Evolutionary conservation across 2,888 invertebrate genomes (phyloP).

Genomic region (Cryptocephalus moraei): DNA sequence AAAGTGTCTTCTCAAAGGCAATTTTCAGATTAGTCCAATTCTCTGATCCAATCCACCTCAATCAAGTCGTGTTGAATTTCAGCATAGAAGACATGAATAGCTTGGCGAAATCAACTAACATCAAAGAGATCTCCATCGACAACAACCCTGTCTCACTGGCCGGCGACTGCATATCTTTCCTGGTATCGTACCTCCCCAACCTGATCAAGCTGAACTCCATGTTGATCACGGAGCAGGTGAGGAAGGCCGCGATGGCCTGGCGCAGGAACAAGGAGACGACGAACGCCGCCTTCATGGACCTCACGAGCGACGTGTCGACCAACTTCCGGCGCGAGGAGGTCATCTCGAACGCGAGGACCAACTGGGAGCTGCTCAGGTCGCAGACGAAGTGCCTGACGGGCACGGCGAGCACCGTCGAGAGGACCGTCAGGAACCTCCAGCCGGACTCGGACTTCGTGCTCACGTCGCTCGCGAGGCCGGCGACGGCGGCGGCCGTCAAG

Average conservation of each 20-base stretch:
- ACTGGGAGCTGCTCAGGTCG: conserved; percentile 71
- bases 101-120: conserved; percentile 63
- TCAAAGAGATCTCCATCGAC: conserved; percentile 78
- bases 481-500: conserved; percentile 8
- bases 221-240: conserved; percentile 64
- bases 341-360: conserved; percentile 77
- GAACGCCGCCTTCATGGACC: conserved; percentile 55
- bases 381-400: conserved; percentile 48
- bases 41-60: too few relatives aligned
- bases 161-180: conserved; percentile 72
- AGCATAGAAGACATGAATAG: conserved; percentile 79
- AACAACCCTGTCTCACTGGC: conserved; percentile 73
- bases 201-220: conserved; percentile 64
- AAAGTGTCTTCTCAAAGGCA: too few relatives aligned
- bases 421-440: conserved; percentile 28
- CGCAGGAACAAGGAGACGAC: conserved; percentile 64
- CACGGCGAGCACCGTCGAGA: conserved; percentile 26
- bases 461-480: conserved; percentile 30
- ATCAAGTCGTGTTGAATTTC: conserved; percentile 1
- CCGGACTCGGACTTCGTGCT: conserved; percentile 36
- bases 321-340: conserved; percentile 68
- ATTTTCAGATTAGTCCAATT: too few relatives aligned
- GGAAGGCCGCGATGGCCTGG: conserved; percentile 72
- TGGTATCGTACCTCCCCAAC: conserved; percentile 70
- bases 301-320: conserved; percentile 46